phyloP scores from a whole-genome alignment of 37 sponge, comb jelly and placozoan species.

The Chondrilla cf. caribensis region DNA sequence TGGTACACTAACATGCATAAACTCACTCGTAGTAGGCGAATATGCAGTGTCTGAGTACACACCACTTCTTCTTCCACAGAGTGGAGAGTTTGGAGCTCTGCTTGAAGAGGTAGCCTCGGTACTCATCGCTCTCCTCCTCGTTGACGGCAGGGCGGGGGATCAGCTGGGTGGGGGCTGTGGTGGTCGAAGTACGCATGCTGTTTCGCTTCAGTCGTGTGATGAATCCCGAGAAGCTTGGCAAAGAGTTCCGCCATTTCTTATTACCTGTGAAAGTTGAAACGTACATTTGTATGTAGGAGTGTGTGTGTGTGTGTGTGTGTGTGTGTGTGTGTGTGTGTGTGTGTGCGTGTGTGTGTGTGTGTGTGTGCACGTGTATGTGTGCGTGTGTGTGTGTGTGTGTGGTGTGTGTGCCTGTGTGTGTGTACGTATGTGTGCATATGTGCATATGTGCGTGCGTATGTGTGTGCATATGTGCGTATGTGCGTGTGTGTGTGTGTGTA shows the following conservation, averaged over 20 bases:
- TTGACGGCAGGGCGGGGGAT: conserved; percentile 14
- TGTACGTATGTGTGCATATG: background rate
- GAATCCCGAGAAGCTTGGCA: conserved; percentile 20
- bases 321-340: no score
- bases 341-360: background rate
- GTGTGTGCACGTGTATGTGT: background rate
- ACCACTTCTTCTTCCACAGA: conserved; percentile 73
- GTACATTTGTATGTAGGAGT: background rate
- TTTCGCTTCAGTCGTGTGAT: conserved; percentile 2
- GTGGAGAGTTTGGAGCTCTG: conserved; percentile 42
- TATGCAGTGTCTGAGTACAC: conserved; percentile 57
- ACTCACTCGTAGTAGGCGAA: conserved; percentile 72
- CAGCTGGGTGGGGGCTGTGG: background rate
- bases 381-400: no score
- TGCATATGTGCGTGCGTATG: background rate
- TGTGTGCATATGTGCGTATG: background rate
- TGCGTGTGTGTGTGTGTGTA: background rate
- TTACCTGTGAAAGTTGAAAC: background rate
- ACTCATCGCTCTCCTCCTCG: conserved; percentile 60
- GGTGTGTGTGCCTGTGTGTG: no score
- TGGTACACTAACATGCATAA: background rate
- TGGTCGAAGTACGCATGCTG: background rate
- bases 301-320: no score
- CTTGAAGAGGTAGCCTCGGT: conserved; percentile 51
- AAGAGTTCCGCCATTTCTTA: background rate